Base-by-base conservation (phyloP, 2,113 vertebrate species). In the Cephalophus harveyi region DNA sequence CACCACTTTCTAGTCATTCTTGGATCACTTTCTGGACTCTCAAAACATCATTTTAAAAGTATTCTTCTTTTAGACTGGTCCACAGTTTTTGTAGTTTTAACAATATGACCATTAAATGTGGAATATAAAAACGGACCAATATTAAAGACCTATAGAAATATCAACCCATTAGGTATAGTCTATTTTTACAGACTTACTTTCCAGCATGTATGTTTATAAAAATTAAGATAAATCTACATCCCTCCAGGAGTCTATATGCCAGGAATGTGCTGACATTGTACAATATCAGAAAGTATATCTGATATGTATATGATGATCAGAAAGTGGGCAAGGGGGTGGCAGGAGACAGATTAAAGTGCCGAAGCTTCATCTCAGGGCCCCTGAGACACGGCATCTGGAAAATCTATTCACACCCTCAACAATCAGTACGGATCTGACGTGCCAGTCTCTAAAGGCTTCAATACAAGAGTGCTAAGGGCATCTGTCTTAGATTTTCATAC, bases 201-300 rank as follows among this genome's bases (percentile, higher is more conserved):
- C 79, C 30, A 78, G 15, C 19, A 89, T 50, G 43, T 28, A 81
- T n/a, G 19, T 83, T 97, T 90, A 82, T 91, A 93, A 96, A 97
- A 86, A 67, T 89, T 86, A 57, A 94, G 67, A 71, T 89, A 89
- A 89, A 90, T 92, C 48, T 71, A 84, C 64, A 97, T 95, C 28
- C 43, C 5, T 13, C 76, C 64, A 88, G 46, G 88, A 91, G 21
- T 84, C 50, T 50, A 57, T 55, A 96, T 57, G 67, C 21, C 33
- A 92, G 13, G 55, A 83, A 1, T 48, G 81, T 0, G 0, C 33
- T 79, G 60, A 36, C 25, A 92, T 52, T 43, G 14, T 50, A 54
- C 43, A 15, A 81, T 64, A 21, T 43, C 48, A 48, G 55, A 40
- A 40, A 74, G 67, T 13, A 25, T 40, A 74, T 25, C 67, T 74